Base-by-base conservation (phyloP, 2,113 vertebrate species). In the Lates calcarifer region DNA sequence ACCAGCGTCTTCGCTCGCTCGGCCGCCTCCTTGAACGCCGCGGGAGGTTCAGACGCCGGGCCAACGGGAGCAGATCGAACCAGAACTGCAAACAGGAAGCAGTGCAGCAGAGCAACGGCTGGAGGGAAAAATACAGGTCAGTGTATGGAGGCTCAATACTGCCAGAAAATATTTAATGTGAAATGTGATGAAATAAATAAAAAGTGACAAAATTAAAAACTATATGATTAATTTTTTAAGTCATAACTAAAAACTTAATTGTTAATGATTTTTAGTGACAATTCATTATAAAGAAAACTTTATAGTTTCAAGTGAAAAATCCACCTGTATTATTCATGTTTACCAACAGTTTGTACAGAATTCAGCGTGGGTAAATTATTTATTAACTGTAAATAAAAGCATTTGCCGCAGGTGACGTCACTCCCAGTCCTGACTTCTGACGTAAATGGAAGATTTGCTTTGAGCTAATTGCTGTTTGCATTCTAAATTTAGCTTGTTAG, bases 1-100 rank as follows among this genome's bases (percentile, higher is more conserved):
- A 94, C 91, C 87, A 98, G 94, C 37, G 93, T 94, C 33, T 86
- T 91, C 28, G 93, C 94, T 45, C 88, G 91, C 22, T 92, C 85
- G 18, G 95, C 66, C 9, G 94, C 95, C 56, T 88, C 90, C 29
- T 60, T 88, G 81, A 96, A 90, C 12, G 72, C 82, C 2, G 76
- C 49, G 0, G 67, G 13, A 0, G 10, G 20, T 20, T 3, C 4
- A 12, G 64, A 14, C 0, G 31, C 18, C 2, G 45, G 55, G 51
- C 22, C 6, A 22, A 91, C 10, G 0, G 93, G 94, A 0, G 92
- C 93, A 8, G 93, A 90, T 0, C 67, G 79, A 55, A 87, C 76
- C 51, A 87, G 17, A 35, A 79, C 65, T 8, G 60, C 35, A 10
- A 87, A 24, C 67, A 85, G 83, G 64, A 43, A 84, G 87, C 69